phyloP scores from a whole-genome alignment of 2,888 invertebrate species.

The Eucera pruinosa region DNA sequence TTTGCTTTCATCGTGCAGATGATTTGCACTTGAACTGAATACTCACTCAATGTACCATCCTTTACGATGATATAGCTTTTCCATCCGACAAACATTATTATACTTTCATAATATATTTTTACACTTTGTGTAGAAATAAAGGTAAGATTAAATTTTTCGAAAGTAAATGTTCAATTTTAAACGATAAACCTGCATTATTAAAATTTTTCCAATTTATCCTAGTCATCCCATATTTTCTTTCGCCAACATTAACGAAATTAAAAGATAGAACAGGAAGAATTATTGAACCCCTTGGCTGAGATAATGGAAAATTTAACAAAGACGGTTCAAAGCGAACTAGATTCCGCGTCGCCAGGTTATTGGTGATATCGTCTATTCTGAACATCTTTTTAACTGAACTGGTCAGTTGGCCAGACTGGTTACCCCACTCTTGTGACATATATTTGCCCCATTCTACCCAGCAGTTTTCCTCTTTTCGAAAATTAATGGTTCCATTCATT shows the following conservation, averaged over 20 bases:
- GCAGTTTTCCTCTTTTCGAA: slow-evolving; percentile 60
- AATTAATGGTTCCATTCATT: slow-evolving; percentile 73
- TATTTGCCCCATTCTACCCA: slow-evolving; percentile 61
- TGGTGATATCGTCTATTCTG: slow-evolving; percentile 60
- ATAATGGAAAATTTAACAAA: slow-evolving; percentile 47
- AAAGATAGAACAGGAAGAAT: slow-evolving; percentile 24
- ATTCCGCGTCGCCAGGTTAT: slow-evolving; percentile 53
- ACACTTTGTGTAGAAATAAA: too few species aligned
- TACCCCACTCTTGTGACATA: slow-evolving; percentile 43
- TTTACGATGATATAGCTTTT: too few species aligned
- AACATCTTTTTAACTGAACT: slow-evolving; percentile 60
- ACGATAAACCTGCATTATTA: too few species aligned
- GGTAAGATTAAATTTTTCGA: too few species aligned
- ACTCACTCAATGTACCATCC: too few species aligned
- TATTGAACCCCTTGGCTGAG: slow-evolving; percentile 33
- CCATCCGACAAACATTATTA: too few species aligned
- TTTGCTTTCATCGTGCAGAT: too few species aligned
- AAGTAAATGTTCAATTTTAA: too few species aligned
- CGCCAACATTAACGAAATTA: slow-evolving; percentile 3
- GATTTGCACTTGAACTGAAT: too few species aligned
- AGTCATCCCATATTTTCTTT: not conserved
- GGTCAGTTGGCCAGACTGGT: slow-evolving; percentile 24
- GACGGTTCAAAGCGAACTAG: slow-evolving; percentile 41
- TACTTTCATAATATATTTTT: too few species aligned
- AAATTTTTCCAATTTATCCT: not conserved